These are phyloP conservation scores for Shinisaurus crocodilurus DNA, from an alignment of 2,113 vertebrate genomes.

Conservation along the genomic window DNA sequence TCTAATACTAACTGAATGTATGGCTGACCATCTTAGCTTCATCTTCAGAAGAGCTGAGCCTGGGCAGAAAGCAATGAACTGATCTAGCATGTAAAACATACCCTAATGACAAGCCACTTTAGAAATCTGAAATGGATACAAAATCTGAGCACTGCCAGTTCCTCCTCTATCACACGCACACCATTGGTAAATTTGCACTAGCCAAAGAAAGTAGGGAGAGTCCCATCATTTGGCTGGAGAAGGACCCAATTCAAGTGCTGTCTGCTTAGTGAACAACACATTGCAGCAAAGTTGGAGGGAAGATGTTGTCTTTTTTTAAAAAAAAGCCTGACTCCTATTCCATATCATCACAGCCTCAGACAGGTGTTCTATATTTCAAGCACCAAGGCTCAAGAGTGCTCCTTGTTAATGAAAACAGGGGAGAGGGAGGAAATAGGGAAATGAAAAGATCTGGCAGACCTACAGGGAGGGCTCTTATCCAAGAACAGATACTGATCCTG, in stretches of 20 bases:
- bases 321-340: not conserved
- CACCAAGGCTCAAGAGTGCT: not conserved
- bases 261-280: not conserved
- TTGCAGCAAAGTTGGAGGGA: not conserved
- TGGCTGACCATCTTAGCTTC: not conserved
- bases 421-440: no score
- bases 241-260: not conserved
- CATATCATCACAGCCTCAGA: not conserved
- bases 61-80: not conserved
- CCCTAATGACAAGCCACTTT: not conserved
- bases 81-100: not conserved
- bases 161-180: not conserved
- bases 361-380: not conserved
- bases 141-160: not conserved
- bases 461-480: slow-evolving; percentile 9
- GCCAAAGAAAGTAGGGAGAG: not conserved
- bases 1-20: not conserved
- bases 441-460: not conserved
- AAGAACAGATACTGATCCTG: not conserved
- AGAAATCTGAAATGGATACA: not conserved
- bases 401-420: not conserved
- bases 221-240: not conserved
- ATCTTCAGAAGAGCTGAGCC: not conserved
- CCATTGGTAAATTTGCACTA: no score
- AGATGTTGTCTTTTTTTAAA: not conserved